phyloP scores from a whole-genome alignment of 2,888 invertebrate species.

The Pycnomerus fuliginosus region DNA sequence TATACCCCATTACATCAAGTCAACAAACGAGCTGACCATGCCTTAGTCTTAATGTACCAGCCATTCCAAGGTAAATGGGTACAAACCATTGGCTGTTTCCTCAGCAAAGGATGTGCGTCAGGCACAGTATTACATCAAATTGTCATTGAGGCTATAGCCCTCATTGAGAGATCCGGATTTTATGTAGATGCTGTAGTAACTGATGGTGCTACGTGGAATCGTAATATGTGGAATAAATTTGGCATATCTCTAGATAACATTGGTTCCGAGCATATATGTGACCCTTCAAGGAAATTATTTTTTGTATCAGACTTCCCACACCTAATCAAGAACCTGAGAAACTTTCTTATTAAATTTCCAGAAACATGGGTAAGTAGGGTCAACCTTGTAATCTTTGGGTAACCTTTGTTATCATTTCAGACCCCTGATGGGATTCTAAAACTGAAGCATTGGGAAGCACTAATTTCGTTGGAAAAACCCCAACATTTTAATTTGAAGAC shows the following conservation, averaged over 20 bases:
- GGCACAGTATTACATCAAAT: conserved; percentile 28
- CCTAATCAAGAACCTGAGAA: conserved; percentile 30
- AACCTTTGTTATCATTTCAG: not conserved
- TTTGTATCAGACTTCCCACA: conserved; percentile 35
- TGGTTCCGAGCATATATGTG: conserved; percentile 30
- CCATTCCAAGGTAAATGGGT: conserved; percentile 29
- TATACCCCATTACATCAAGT: conserved; percentile 26
- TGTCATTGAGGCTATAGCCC: conserved; percentile 29
- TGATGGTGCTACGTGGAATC: conserved; percentile 35
- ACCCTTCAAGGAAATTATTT: conserved; percentile 26
- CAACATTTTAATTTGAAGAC: not conserved
- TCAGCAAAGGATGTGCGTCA: conserved; percentile 28
- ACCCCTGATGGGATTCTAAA: not conserved
- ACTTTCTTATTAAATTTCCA: conserved; percentile 1
- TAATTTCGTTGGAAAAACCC: not conserved
- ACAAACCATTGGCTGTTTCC: conserved; percentile 33
- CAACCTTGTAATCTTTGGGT: no score
- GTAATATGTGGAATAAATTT: conserved; percentile 32
- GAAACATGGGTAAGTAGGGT: not conserved
- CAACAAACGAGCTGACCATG: conserved; percentile 31
- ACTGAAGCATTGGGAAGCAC: not conserved
- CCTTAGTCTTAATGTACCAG: conserved; percentile 34
- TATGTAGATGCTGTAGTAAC: conserved; percentile 28
- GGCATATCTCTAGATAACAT: conserved; percentile 17
- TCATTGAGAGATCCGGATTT: conserved; percentile 26